Conservation (phyloP, 2,888 invertebrate species). For the Stramonita haemastoma region DNA sequence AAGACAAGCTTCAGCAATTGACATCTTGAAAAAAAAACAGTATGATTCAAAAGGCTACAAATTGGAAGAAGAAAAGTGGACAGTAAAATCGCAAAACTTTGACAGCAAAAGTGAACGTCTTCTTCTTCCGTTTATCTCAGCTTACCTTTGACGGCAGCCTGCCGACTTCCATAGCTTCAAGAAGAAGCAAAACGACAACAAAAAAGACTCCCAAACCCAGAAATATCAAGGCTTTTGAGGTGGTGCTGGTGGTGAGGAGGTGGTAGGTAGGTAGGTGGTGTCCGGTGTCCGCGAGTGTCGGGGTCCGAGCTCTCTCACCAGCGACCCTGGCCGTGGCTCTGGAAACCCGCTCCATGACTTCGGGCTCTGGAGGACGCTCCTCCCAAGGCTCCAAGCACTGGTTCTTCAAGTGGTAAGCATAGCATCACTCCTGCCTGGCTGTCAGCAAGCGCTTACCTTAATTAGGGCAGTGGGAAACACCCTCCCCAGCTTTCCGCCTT, state of each 20-base stretch:
- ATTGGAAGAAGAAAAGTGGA: too few species aligned
- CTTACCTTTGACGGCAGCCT: neutral
- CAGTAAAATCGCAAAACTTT: too few species aligned
- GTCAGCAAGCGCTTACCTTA: too few species aligned
- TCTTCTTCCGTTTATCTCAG: neutral
- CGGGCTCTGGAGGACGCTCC: constrained; percentile 30
- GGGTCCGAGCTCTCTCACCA: neutral
- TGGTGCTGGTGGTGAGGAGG: neutral
- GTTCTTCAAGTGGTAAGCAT: constrained; percentile 41
- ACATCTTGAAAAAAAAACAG: too few species aligned
- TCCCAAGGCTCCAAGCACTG: constrained; percentile 41
- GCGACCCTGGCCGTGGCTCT: constrained; percentile 39
- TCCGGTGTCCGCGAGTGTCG: neutral
- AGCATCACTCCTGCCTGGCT: too few species aligned
- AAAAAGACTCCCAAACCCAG: neutral
- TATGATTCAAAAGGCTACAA: too few species aligned
- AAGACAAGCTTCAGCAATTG: too few species aligned
- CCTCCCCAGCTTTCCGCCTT: too few species aligned
- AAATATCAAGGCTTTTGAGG: neutral
- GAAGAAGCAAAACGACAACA: neutral
- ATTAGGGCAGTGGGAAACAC: too few species aligned
- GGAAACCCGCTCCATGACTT: constrained; percentile 39
- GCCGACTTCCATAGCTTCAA: neutral
- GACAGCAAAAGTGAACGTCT: too few species aligned
- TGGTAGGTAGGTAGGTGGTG: neutral